Evolutionary conservation across 2,113 vertebrate genomes (phyloP).

Genomic region (Murina feae): DNA sequence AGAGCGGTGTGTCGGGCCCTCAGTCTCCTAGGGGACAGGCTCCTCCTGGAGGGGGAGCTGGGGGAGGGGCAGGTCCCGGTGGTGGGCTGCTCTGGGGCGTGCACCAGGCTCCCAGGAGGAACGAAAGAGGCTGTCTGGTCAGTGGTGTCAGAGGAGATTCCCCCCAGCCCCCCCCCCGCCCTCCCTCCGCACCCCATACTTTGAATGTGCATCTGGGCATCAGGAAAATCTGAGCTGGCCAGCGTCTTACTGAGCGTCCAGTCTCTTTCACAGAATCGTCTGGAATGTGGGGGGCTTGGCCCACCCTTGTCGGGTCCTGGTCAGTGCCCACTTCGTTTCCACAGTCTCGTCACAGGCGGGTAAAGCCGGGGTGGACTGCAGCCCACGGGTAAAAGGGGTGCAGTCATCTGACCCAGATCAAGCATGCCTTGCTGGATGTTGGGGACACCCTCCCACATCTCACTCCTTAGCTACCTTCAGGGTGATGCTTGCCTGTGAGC

Average conservation of each 20-base stretch:
- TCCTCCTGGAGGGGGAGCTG: background rate
- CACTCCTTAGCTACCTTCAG: background rate
- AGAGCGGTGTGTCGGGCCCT: background rate
- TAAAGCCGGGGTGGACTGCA: background rate
- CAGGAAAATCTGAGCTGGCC: background rate
- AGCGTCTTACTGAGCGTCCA: background rate
- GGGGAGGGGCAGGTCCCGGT: background rate
- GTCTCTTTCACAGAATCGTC: background rate
- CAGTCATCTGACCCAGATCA: background rate
- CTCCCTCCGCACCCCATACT: background rate
- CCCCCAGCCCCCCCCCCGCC: rapidly evolving
- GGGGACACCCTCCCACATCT: rapidly evolving
- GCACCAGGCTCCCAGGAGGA: background rate
- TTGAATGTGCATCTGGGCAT: background rate
- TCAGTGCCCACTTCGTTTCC: background rate
- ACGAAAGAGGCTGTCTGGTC: background rate
- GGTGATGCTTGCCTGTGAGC: background rate
- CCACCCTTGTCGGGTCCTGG: background rate
- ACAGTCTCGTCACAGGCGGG: background rate
- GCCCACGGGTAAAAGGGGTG: background rate
- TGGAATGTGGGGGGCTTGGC: background rate
- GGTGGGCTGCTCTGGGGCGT: background rate
- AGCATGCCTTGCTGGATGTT: rapidly evolving
- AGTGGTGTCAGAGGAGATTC: background rate
- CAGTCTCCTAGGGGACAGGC: background rate